Percentiles rank a stretch among this genome's conserved stretches.
Evolutionary conservation across 2,888 invertebrate genomes (phyloP).

Genomic region (Platycheirus albimanus): DNA sequence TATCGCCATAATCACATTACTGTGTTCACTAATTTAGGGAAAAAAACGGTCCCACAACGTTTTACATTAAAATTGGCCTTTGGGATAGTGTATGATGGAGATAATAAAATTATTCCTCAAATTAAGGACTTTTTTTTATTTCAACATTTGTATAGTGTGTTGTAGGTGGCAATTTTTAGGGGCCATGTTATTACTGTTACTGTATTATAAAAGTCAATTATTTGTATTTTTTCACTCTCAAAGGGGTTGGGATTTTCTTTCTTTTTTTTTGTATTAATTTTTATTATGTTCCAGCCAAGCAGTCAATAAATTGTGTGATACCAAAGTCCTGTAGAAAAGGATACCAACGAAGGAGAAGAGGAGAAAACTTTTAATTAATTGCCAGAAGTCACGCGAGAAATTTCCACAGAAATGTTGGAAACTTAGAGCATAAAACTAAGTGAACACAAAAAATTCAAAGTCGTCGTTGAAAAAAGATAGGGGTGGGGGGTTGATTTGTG

Average conservation of each 20-base stretch:
- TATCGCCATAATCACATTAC: slow-evolving; percentile 57
- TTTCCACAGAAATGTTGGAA: slow-evolving; percentile 64
- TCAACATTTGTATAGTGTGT: background rate
- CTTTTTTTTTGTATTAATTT: background rate
- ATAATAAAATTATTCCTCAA: slow-evolving; percentile 49
- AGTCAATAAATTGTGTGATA: slow-evolving; percentile 55
- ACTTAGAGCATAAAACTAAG: slow-evolving; percentile 39
- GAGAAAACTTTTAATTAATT: slow-evolving; percentile 70
- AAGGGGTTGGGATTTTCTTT: slow-evolving; percentile 15
- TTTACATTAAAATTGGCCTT: slow-evolving; percentile 43
- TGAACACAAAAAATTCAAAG: background rate
- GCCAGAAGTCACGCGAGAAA: slow-evolving; percentile 71
- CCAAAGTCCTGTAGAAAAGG: slow-evolving; percentile 4
- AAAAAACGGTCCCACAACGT: slow-evolving; percentile 23
- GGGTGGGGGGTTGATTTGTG: slow-evolving; percentile 28
- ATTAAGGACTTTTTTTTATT: slow-evolving; percentile 17
- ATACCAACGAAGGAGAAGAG: background rate
- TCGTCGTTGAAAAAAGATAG: too few relatives aligned
- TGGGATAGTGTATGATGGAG: slow-evolving; percentile 13
- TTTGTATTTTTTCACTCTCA: slow-evolving; percentile 10
- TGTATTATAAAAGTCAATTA: slow-evolving; percentile 26
- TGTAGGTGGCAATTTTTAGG: slow-evolving; percentile 24
- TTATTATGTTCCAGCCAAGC: slow-evolving; percentile 23
- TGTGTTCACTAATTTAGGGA: slow-evolving; percentile 8
- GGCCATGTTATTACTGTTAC: slow-evolving; percentile 18